phyloP scores from a whole-genome alignment of 1,140 invertebrate species.

The Wasmannia auropunctata region DNA sequence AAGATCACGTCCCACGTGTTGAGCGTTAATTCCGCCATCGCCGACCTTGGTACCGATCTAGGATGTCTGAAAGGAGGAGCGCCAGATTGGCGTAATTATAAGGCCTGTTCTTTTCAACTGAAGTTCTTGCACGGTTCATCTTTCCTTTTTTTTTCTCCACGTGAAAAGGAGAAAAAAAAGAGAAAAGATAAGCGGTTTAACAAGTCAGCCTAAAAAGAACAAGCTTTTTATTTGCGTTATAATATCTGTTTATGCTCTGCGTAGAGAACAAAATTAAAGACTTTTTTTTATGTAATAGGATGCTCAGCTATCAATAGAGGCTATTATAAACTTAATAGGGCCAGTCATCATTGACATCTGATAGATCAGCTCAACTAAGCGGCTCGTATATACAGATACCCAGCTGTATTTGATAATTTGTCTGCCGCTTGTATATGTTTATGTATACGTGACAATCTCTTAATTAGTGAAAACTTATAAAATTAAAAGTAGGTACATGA shows the following conservation, averaged over 20 bases:
- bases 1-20: slow-evolving; percentile 84
- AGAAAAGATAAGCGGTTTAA: too few species aligned
- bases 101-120: too few species aligned
- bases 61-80: background rate
- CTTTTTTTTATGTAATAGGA: background rate
- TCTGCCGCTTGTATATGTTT: too few species aligned
- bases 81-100: background rate
- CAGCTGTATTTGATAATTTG: too few species aligned
- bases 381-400: background rate
- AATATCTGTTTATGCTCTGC: background rate
- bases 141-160: too few species aligned
- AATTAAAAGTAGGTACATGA: background rate
- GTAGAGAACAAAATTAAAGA: background rate
- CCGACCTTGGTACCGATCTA: slow-evolving; percentile 83
- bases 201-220: too few species aligned
- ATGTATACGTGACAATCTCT: background rate
- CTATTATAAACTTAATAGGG: background rate
- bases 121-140: too few species aligned
- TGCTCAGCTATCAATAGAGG: background rate
- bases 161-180: too few species aligned
- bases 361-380: background rate
- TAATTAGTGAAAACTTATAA: background rate
- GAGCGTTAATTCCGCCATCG: slow-evolving; percentile 89
- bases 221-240: background rate
- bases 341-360: background rate